A percentile compares a stretch with the other conserved stretches of the same genome.
phyloP scores from a whole-genome alignment of 35 echinoderm and acorn worm genomes.

The Diadema setosum region DNA sequence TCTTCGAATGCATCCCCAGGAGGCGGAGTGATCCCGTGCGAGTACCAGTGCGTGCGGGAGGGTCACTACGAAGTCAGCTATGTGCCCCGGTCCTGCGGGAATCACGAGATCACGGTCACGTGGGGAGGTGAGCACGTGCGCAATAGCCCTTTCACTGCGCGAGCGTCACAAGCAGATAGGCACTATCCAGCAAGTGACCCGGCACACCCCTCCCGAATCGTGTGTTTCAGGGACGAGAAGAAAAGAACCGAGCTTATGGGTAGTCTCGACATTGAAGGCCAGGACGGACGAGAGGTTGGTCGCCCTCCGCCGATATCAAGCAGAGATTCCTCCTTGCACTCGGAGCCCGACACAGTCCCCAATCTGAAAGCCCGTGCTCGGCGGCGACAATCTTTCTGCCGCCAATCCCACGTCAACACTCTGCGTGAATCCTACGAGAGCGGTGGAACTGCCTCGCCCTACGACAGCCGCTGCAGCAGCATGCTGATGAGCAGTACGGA shows the following conservation, averaged over 20 bases:
- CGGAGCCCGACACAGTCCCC: background rate
- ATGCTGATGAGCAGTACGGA: slow-evolving; percentile 33
- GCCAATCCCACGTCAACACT: slow-evolving; percentile 38
- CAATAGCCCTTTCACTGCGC: slow-evolving; percentile 78
- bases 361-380: background rate
- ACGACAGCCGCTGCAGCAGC: slow-evolving; percentile 33
- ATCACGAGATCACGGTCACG: slow-evolving; percentile 45
- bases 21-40: slow-evolving; percentile 32
- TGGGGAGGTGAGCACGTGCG: slow-evolving; percentile 91
- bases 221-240: slow-evolving; percentile 24
- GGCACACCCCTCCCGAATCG: slow-evolving; percentile 31
- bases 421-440: slow-evolving; percentile 56
- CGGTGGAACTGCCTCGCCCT: slow-evolving; percentile 12
- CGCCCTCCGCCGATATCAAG: background rate
- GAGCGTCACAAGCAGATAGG: slow-evolving; percentile 14
- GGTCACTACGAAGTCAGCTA: slow-evolving; percentile 89
- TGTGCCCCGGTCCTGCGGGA: slow-evolving; percentile 31
- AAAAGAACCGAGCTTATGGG: background rate
- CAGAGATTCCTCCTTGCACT: background rate
- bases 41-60: slow-evolving; percentile 78
- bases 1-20: background rate
- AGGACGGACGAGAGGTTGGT: background rate
- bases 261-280: background rate
- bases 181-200: background rate
- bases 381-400: slow-evolving; percentile 56